phyloP scores from a whole-genome alignment of 2,797 vertebrate genomes.

The Lagodon rhomboides region DNA sequence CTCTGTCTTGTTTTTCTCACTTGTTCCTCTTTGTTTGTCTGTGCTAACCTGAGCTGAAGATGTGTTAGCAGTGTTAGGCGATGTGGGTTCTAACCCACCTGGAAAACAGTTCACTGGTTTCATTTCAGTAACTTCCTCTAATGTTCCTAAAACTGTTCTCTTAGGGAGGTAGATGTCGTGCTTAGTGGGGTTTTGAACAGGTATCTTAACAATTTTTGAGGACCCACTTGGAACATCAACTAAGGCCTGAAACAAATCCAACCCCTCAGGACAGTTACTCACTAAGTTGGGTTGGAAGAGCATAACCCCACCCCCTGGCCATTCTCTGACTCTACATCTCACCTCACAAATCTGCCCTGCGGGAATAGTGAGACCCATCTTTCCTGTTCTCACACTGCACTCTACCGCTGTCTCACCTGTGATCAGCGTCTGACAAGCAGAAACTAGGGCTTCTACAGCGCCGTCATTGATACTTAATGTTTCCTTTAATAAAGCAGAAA shows the following conservation, averaged over 20 bases:
- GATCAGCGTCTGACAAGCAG: background rate
- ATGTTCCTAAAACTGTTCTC: slow-evolving; percentile 8
- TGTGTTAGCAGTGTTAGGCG: too few relatives aligned
- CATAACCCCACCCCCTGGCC: slow-evolving; percentile 18
- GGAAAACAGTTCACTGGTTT: slow-evolving; percentile 13
- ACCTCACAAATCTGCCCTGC: slow-evolving; percentile 32
- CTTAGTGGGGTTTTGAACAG: slow-evolving; percentile 27
- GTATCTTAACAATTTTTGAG: slow-evolving; percentile 30
- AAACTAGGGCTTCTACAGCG: slow-evolving; percentile 26
- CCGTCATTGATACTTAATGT: slow-evolving; percentile 21
- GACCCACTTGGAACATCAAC: slow-evolving; percentile 28
- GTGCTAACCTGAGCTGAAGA: too few relatives aligned
- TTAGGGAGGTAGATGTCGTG: slow-evolving; percentile 25
- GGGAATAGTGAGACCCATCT: slow-evolving; percentile 6
- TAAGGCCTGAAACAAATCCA: slow-evolving; percentile 26
- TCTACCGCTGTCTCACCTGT: background rate
- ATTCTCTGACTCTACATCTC: slow-evolving; percentile 24
- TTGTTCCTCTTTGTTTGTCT: too few relatives aligned
- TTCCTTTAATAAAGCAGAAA: slow-evolving; percentile 26
- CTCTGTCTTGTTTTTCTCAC: too few relatives aligned
- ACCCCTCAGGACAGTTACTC: slow-evolving; percentile 10
- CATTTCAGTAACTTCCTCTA: slow-evolving; percentile 20
- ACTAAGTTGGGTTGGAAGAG: slow-evolving; percentile 16
- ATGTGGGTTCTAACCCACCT: too few relatives aligned
- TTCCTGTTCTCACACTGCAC: slow-evolving; percentile 27